Conservation (phyloP, 2,888 invertebrate genomes). For the Lysandra coridon region DNA sequence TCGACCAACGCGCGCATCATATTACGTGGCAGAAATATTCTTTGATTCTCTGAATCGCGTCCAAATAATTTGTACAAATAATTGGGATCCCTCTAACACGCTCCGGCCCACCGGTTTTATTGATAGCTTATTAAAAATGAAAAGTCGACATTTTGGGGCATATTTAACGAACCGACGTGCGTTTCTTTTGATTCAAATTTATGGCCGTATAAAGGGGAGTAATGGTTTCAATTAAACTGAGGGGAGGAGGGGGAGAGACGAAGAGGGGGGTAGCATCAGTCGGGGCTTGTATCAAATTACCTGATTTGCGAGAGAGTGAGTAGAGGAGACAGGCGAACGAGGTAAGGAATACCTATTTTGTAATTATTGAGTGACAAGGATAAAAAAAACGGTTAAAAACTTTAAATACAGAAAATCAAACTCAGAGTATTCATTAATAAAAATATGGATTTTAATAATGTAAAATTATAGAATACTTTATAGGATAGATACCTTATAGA, state of each 20-base stretch:
- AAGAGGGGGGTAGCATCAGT: not conserved
- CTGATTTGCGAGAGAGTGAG: not conserved
- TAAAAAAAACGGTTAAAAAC: too few relatives aligned
- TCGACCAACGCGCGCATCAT: too few relatives aligned
- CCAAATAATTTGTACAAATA: not conserved
- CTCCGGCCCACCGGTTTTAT: not conserved
- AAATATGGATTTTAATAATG: too few relatives aligned
- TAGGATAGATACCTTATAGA: too few relatives aligned
- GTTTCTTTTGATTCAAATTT: constrained; percentile 16
- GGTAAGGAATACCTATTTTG: not conserved
- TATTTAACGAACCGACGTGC: not conserved
- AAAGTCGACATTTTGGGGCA: constrained; percentile 12
- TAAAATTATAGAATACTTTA: too few relatives aligned
- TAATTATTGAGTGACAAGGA: too few relatives aligned
- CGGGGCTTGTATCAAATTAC: constrained; percentile 5
- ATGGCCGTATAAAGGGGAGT: constrained; percentile 1
- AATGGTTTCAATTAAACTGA: constrained; percentile 11
- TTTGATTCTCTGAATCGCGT: not conserved
- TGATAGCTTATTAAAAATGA: constrained; percentile 19
- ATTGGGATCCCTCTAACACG: not conserved
- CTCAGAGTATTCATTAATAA: too few relatives aligned
- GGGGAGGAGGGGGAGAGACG: not conserved
- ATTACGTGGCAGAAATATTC: too few relatives aligned
- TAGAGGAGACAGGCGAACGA: not conserved
- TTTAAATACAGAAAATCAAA: too few relatives aligned